Conservation (phyloP, 1,140 invertebrate genomes). For the Epicauta chinensis region DNA sequence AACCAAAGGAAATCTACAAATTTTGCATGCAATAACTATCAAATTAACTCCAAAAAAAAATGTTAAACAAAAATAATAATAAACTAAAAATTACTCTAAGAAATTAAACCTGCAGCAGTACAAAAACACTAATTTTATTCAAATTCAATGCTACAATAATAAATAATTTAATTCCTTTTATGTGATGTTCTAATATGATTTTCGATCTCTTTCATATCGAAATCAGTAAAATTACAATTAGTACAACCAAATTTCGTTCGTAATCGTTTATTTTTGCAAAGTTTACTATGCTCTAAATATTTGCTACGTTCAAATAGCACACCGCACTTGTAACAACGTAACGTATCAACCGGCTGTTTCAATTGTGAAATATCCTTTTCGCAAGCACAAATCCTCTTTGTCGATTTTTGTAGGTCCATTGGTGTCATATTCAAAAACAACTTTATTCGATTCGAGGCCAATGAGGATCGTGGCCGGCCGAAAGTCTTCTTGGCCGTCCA, state of each 20-base stretch:
- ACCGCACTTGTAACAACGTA: constrained; percentile 30
- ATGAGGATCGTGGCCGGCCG: neutral
- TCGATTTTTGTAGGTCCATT: constrained; percentile 16
- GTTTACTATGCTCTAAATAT: constrained; percentile 24
- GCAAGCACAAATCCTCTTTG: constrained; percentile 24
- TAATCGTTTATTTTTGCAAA: constrained; percentile 23
- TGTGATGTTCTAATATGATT: constrained; percentile 27
- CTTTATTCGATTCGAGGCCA: constrained; percentile 22
- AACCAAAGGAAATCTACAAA: neutral
- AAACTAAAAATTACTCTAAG: neutral
- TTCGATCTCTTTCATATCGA: constrained; percentile 26
- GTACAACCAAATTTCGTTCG: constrained; percentile 31
- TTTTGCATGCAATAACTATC: constrained; percentile 1
- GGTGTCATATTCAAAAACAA: constrained; percentile 32
- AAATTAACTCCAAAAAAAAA: neutral
- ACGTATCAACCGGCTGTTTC: constrained; percentile 31
- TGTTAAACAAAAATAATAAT: constrained; percentile 3
- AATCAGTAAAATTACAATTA: constrained; percentile 30
- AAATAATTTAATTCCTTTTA: neutral
- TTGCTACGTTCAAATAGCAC: constrained; percentile 22
- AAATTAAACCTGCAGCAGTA: constrained; percentile 2
- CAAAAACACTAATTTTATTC: neutral
- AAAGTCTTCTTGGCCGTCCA: neutral
- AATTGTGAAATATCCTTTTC: constrained; percentile 23
- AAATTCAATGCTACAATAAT: neutral